Percentiles rank a stretch among this genome's conserved stretches.
Conservation (phyloP, 2,888 invertebrate species). For the Crepidodera aurea region DNA sequence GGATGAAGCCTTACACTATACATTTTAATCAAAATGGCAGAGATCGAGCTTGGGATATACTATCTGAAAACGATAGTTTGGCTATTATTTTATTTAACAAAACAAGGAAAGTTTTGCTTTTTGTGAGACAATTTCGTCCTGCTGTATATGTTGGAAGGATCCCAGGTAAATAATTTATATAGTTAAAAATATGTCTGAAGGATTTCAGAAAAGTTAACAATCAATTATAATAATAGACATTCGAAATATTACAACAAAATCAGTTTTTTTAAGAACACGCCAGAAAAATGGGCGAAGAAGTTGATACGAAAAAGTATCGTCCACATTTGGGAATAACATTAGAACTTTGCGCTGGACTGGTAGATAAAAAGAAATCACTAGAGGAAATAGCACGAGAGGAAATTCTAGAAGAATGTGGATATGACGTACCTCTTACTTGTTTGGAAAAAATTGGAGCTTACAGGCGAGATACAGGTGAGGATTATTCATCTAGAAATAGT, state of each 20-base stretch:
- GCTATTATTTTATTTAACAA: conserved; percentile 83
- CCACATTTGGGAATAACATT: conserved; percentile 79
- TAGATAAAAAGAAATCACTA: conserved; percentile 81
- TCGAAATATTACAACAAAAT: too few relatives aligned
- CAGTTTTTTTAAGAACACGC: conserved; percentile 59
- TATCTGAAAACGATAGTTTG: conserved; percentile 86
- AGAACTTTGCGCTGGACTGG: conserved; percentile 94
- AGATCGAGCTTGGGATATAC: conserved; percentile 83
- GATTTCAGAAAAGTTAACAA: too few relatives aligned
- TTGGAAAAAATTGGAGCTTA: conserved; percentile 72
- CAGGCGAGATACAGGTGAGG: conserved; percentile 77
- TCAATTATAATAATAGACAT: too few relatives aligned
- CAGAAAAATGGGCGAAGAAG: conserved; percentile 57
- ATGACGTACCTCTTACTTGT: conserved; percentile 74
- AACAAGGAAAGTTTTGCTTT: conserved; percentile 76
- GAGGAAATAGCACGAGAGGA: conserved; percentile 87
- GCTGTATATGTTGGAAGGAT: conserved; percentile 80
- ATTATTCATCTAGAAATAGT: too few relatives aligned
- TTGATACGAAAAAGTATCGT: conserved; percentile 74
- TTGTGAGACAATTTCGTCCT: conserved; percentile 93
- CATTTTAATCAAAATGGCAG: conserved; percentile 78
- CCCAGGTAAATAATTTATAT: conserved; percentile 64
- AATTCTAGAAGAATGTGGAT: conserved; percentile 93
- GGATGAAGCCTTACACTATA: conserved; percentile 78
- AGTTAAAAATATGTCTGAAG: too few relatives aligned